Percentiles rank a stretch among this genome's conserved stretches.
phyloP scores from a whole-genome alignment of 1,140 invertebrate genomes.

The Micrasema minimum region DNA sequence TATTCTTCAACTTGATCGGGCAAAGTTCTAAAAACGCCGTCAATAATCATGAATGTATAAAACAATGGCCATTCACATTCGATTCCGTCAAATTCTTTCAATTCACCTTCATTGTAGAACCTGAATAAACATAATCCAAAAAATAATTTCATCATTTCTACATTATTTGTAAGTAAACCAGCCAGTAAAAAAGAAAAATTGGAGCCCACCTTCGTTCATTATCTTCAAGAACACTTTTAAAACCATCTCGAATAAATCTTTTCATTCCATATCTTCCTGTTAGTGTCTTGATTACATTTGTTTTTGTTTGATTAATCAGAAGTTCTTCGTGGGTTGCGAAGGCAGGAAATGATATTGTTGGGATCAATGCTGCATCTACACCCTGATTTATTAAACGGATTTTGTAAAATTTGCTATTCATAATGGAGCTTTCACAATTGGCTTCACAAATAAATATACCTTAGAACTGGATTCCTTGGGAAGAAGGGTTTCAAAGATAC shows the following conservation, averaged over 20 bases:
- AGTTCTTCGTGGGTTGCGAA: conserved; percentile 97
- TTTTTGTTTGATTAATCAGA: conserved; percentile 87
- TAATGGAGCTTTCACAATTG: no score
- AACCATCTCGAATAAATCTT: conserved; percentile 95
- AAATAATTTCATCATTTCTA: background rate
- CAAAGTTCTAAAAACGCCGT: conserved; percentile 89
- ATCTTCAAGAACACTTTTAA: conserved; percentile 90
- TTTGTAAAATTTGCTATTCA: no score
- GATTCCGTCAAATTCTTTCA: conserved; percentile 93
- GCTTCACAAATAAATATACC: conserved; percentile 66
- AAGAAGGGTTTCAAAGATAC: conserved; percentile 98
- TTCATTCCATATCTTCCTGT: conserved; percentile 94
- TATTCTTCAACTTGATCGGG: conserved; percentile 94
- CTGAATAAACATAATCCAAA: conserved; percentile 56
- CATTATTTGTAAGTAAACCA: conserved; percentile 25
- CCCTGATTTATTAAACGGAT: conserved; percentile 70
- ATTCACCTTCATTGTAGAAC: conserved; percentile 72
- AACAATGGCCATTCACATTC: conserved; percentile 99
- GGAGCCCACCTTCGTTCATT: conserved; percentile 71
- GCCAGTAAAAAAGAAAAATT: no score
- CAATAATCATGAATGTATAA: conserved; percentile 95
- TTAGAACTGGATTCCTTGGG: conserved; percentile 99
- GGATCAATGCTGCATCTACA: conserved; percentile 89
- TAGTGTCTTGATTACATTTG: conserved; percentile 86
- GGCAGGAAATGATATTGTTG: conserved; percentile 95